phyloP scores from a whole-genome alignment of 2,113 vertebrate genomes.

The Hemibagrus wyckioides region DNA sequence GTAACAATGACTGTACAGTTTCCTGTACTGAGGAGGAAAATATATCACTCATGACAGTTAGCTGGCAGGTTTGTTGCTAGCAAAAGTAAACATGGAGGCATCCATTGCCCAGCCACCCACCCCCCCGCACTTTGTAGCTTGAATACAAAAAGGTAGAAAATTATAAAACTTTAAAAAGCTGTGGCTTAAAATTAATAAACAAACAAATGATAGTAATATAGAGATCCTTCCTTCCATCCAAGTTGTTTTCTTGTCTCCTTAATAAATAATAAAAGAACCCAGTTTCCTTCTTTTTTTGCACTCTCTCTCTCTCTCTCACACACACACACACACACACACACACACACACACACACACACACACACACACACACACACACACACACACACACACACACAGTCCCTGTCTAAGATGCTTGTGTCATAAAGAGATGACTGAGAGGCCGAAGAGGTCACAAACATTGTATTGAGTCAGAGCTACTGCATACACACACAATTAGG shows the following conservation, averaged over 20 bases:
- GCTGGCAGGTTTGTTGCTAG: not conserved
- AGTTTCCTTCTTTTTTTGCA: not conserved
- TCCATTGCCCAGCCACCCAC: no score
- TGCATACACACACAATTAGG: not conserved
- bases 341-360: conserved; percentile 10
- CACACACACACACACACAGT: conserved; percentile 9
- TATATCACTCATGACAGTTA: not conserved
- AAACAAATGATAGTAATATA: no score
- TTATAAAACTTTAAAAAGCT: not conserved
- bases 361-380: conserved; percentile 20
- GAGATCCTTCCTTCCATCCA: not conserved
- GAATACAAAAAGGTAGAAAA: not conserved
- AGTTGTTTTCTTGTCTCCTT: not conserved
- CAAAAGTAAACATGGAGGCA: no score
- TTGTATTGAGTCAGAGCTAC: not conserved
- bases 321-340: conserved; percentile 4
- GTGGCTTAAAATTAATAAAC: not conserved
- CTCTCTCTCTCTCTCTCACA: not conserved
- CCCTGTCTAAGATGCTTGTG: conserved; percentile 20
- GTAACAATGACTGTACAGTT: not conserved
- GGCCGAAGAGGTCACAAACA: not conserved
- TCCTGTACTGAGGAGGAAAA: not conserved
- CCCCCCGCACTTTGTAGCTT: not conserved
- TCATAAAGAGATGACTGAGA: not conserved
- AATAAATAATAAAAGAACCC: not conserved